These are phyloP conservation scores for Vanessa cardui DNA, from an alignment of 2,888 invertebrate species.

Conservation along the genomic window DNA sequence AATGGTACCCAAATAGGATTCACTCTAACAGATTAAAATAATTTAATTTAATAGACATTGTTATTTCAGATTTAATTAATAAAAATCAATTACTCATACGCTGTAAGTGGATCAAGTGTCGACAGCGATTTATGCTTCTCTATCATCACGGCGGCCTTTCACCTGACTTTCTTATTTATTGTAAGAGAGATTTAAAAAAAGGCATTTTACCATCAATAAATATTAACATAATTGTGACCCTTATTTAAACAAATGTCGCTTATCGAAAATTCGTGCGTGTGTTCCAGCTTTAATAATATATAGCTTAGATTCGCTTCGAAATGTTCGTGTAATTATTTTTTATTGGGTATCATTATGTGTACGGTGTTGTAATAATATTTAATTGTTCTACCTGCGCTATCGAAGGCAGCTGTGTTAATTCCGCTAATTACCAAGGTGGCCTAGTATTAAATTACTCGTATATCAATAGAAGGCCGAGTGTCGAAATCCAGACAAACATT, in stretches of 20 bases:
- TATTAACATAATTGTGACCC: constrained; percentile 13
- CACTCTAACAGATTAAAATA: neutral
- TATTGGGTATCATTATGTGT: too few species aligned
- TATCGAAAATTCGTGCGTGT: neutral
- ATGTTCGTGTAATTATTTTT: too few species aligned
- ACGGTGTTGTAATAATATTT: too few species aligned
- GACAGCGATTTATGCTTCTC: constrained; percentile 23
- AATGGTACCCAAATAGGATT: too few species aligned
- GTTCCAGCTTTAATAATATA: neutral
- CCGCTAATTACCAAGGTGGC: too few species aligned
- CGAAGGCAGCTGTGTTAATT: too few species aligned
- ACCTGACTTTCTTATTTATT: constrained; percentile 23
- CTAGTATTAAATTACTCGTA: too few species aligned
- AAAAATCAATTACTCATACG: constrained; percentile 46
- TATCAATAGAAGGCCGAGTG: too few species aligned
- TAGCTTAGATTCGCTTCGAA: too few species aligned
- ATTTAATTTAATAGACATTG: constrained; percentile 33
- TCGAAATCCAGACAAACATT: too few species aligned
- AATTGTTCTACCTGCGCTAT: too few species aligned
- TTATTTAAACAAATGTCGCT: constrained; percentile 11
- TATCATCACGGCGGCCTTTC: constrained; percentile 16
- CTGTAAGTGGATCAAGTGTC: constrained; percentile 33
- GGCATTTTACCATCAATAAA: constrained; percentile 1
- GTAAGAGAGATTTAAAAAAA: constrained; percentile 12
- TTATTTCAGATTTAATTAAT: constrained; percentile 35